A percentile compares a stretch with the other conserved stretches of the same genome.
These are phyloP conservation scores for Cervus canadensis DNA, from an alignment of 2,113 vertebrate species.

Conservation along the genomic window DNA sequence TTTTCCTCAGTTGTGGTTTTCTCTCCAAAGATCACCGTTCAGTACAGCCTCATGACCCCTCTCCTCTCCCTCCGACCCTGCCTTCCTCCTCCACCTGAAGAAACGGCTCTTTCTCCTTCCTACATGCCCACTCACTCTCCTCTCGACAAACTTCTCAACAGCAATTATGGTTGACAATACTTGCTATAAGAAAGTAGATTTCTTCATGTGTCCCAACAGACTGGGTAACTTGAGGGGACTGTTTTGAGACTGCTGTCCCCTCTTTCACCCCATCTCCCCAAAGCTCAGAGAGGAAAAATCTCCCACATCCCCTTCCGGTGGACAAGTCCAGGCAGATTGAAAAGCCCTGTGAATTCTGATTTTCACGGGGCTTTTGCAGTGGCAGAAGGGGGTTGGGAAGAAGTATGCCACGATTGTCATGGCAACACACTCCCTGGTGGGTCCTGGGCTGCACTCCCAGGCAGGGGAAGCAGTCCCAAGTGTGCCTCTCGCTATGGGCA, in stretches of 20 bases:
- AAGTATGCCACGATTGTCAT: conserved; percentile 12
- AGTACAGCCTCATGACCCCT: neutral
- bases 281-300: neutral
- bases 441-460: conserved; percentile 47
- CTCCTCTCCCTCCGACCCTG: neutral
- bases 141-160: neutral
- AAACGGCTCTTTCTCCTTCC: neutral
- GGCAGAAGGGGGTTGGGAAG: neutral
- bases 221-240: neutral
- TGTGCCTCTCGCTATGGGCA: neutral
- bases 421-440: conserved; percentile 56
- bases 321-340: neutral
- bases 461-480: neutral
- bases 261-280: neutral
- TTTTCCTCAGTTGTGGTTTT: neutral
- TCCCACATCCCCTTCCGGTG: neutral
- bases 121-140: neutral
- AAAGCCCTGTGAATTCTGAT: conserved; percentile 38
- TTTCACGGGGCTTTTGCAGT: conserved; percentile 16
- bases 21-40: neutral
- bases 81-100: neutral
- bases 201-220: neutral
- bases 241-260: neutral
- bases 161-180: neutral
- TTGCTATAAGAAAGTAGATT: neutral